These are phyloP conservation scores for Antheraea yamamai DNA, from an alignment of 2,888 invertebrate species.

Conservation along the genomic window DNA sequence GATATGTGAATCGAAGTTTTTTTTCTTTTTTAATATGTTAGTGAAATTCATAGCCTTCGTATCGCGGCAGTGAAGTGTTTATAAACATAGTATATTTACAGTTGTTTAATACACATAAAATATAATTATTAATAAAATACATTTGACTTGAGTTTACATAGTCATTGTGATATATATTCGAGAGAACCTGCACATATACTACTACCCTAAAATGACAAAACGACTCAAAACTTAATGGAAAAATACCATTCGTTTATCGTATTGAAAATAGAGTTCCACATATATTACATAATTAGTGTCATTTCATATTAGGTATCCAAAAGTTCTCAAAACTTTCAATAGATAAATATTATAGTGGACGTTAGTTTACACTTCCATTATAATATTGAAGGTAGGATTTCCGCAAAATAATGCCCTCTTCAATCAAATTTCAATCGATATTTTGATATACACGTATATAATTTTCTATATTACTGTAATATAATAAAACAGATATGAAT, in stretches of 20 bases:
- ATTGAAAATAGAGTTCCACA: too few species aligned
- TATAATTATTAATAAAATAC: background rate
- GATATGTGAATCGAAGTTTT: constrained; percentile 14
- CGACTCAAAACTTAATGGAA: background rate
- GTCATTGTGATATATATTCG: background rate
- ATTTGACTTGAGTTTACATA: background rate
- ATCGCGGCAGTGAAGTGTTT: background rate
- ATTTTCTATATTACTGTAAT: background rate
- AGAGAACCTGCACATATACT: background rate
- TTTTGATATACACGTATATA: background rate
- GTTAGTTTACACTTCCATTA: too few species aligned
- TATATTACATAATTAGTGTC: too few species aligned
- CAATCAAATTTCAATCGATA: too few species aligned
- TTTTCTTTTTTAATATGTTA: constrained; percentile 27
- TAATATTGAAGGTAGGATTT: too few species aligned
- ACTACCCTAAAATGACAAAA: background rate
- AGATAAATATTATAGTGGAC: too few species aligned
- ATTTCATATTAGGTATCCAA: background rate
- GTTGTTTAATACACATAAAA: background rate
- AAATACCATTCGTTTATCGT: too few species aligned
- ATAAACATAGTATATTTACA: background rate
- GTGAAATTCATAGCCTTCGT: constrained; percentile 4
- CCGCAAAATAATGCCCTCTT: too few species aligned
- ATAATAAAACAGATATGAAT: background rate
- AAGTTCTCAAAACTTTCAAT: background rate